Base-by-base conservation (phyloP, 2,797 vertebrate genomes). In the Trachurus trachurus region DNA sequence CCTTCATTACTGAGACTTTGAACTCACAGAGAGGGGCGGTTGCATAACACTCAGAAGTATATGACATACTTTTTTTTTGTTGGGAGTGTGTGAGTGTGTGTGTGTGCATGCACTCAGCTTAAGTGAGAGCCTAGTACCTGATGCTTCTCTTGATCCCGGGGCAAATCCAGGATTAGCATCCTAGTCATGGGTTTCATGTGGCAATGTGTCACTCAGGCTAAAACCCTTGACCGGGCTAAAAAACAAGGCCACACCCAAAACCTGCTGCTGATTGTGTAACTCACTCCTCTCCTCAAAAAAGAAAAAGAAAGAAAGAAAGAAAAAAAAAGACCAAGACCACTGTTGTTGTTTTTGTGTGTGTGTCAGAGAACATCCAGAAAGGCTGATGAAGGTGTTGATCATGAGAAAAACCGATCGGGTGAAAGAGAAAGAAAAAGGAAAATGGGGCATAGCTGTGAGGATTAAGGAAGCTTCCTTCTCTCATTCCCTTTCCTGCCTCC, bases 81-180 rank as follows among this genome's bases (percentile, higher is more conserved):
- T 1, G 26, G 26, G 49, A 49, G 58, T 54, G 42, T 66, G 58
- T 62, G 21, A 39, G 26, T 54, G 79, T 34, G 31, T 34, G 31
- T 34, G 31, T 34, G 31, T 34, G 31, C 31, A 6, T 63, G 37
- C 17, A 22, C 60, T 61, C 66, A 72, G 75, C 64, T 80, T 83
- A 42, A 60, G 49, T 16, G 16, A 62, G 76, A 88, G 76, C 78
- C 87, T 26, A n/a, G n/a, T 79, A 84, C 71, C 84, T 83, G 82
- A 79, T 66, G 74, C 76, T 71, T 74, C 66, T 15, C 75, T 83
- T 90, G 78, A 92, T 90, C 84, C 84, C 37, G 29, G 74, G 82
- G 74, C 88, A 89, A 92, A 91, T 89, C 88, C 83, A 80, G 83
- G 90, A 92, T 93, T 90, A 90, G 71, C 60, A 66, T 82, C 58